Evolutionary conservation across 1,140 invertebrate species (phyloP).

Genomic region (Zaprionus inermis): DNA sequence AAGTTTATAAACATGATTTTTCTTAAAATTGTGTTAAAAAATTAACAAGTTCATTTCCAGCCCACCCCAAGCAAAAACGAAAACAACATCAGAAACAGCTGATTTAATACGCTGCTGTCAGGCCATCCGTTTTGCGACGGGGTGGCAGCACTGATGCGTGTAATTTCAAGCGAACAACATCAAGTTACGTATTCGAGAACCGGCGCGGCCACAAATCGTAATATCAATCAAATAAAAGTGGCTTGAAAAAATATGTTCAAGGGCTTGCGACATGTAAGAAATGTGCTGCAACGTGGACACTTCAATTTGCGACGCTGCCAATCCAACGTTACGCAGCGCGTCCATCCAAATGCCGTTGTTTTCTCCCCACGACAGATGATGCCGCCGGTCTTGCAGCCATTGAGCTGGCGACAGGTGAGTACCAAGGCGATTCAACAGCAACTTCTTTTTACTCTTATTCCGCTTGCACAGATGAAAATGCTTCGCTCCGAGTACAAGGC

Average conservation of each 20-base stretch:
- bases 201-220: slow-evolving; percentile 28
- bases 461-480: slow-evolving; percentile 58
- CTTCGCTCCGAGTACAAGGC: slow-evolving; percentile 85
- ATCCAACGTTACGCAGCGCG: slow-evolving; percentile 32
- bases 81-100: slow-evolving; percentile 46
- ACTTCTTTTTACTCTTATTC: not conserved
- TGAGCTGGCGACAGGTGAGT: slow-evolving; percentile 70
- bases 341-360: slow-evolving; percentile 8
- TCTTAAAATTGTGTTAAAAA: slow-evolving; percentile 33
- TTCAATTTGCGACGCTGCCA: slow-evolving; percentile 40
- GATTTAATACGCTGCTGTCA: slow-evolving; percentile 41
- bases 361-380: slow-evolving; percentile 2
- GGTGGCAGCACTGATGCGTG: slow-evolving; percentile 62
- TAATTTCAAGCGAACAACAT: slow-evolving; percentile 58
- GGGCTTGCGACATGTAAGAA: slow-evolving; percentile 68
- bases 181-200: slow-evolving; percentile 66
- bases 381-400: slow-evolving; percentile 35
- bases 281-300: slow-evolving; percentile 66
- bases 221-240: slow-evolving; percentile 37
- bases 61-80: slow-evolving; percentile 12
- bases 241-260: slow-evolving; percentile 66
- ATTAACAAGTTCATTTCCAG: slow-evolving; percentile 27
- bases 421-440: not conserved
- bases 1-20: slow-evolving; percentile 21
- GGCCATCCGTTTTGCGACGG: slow-evolving; percentile 38